Conservation (phyloP, 2,113 vertebrate genomes). For the Microcebus ravelobensis region DNA sequence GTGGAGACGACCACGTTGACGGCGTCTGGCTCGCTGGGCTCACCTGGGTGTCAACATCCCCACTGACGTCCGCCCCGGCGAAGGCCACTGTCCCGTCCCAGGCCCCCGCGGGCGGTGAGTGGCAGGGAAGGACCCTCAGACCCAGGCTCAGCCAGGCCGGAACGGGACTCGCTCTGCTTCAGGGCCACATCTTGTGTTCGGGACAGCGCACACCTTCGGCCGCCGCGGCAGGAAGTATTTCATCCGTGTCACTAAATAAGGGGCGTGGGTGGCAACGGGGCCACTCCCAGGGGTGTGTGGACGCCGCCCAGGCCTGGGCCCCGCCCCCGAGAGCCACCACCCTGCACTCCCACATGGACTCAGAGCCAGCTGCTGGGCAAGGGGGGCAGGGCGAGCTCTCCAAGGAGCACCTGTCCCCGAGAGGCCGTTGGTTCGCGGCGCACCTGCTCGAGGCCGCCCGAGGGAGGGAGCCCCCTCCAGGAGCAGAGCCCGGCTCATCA, state of each 20-base stretch:
- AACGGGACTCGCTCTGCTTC: no score
- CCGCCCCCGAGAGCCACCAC: fast-evolving
- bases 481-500: not conserved
- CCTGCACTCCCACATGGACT: no score
- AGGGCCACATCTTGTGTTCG: not conserved
- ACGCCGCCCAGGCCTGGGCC: not conserved
- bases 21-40: no score
- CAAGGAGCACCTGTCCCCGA: fast-evolving
- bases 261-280: not conserved
- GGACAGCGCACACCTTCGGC: no score
- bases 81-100: not conserved
- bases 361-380: no score
- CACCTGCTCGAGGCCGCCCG: fast-evolving
- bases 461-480: not conserved
- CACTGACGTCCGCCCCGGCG: not conserved
- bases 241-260: no score
- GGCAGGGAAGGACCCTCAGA: not conserved
- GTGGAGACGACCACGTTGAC: fast-evolving
- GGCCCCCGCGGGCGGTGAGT: not conserved
- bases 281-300: not conserved
- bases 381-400: no score
- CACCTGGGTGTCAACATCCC: not conserved
- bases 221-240: fast-evolving
- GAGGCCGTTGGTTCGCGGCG: not conserved
- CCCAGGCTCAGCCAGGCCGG: not conserved